Conservation (phyloP, 2,113 vertebrate genomes). For the Catagonus wagneri region DNA sequence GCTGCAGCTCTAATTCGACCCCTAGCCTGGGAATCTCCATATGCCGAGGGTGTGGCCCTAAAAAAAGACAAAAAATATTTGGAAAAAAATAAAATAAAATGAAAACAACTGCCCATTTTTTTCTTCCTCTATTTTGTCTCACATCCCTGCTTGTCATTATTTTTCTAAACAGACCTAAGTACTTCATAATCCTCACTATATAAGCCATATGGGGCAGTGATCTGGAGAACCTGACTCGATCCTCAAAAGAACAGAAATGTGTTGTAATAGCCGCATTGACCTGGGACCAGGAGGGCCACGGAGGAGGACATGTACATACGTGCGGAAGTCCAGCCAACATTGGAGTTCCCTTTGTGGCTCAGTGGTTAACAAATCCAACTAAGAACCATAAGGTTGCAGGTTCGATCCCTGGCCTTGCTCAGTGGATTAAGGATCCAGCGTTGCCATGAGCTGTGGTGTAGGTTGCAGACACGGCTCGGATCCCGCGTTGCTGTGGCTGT, state of each 20-base stretch:
- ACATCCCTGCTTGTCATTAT: neutral
- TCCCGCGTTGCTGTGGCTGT: too few relatives aligned
- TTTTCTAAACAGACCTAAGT: neutral
- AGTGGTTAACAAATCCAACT: too few relatives aligned
- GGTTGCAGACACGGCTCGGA: too few relatives aligned
- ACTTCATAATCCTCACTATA: neutral
- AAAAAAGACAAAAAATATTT: too few relatives aligned
- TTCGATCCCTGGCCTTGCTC: too few relatives aligned
- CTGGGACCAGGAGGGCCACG: neutral
- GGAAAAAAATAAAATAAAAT: neutral
- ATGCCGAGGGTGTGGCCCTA: too few relatives aligned
- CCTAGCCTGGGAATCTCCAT: too few relatives aligned
- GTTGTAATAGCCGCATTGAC: neutral
- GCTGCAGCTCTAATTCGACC: too few relatives aligned
- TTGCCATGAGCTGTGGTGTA: too few relatives aligned
- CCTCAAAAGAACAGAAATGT: neutral
- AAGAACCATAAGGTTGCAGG: too few relatives aligned
- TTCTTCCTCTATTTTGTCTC: constrained; percentile 6
- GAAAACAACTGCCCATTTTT: neutral
- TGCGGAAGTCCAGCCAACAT: neutral
- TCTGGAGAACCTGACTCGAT: neutral
- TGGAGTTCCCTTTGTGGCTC: too few relatives aligned
- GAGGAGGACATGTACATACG: neutral
- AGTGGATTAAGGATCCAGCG: too few relatives aligned
- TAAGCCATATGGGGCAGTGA: neutral